Evolutionary conservation across 2,113 vertebrate genomes (phyloP), one percentile per base, ranked within the genome.

Genomic region (Naja naja): DNA sequence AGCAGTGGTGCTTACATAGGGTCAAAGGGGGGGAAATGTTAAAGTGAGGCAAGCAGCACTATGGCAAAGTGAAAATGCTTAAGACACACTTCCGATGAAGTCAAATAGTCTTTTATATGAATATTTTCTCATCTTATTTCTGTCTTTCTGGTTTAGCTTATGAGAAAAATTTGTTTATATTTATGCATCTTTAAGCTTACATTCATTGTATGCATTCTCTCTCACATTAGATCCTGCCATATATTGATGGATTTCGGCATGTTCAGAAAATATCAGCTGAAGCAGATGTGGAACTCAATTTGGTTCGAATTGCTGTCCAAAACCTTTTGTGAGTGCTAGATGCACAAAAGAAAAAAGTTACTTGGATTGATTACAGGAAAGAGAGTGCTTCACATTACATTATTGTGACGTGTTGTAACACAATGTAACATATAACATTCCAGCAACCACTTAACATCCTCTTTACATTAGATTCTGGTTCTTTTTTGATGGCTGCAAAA

Each of bases 251-350:
- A 30, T 99, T 99, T 95, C 98, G 99, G 74, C 99, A 99, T 0
- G 98, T 99, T 87, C 99, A 99, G 95, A 99, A 99, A 96, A 99
- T 99, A 92, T 99, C 99, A 0, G 99, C 99, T 0, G 99, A 99
- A 95, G 99, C 99, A 0, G 99, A 99, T 0, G 99, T 99, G 89
- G 99, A 99, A 96, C 98, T 99, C 94, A 99, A 99, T 96, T 97
- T 99, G 74, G 99, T 99, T 96, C 98, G 99, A 95, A 99, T 99
- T 0, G 99, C 99, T 0, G 98, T 99, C 95, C 99, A 99, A 96
- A 99, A 99, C 96, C 97, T 99, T 53, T 96, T 99, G 99, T 99
- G 95, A 98, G 98, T 97, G 81, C 0, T 25, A n/a, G 39, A 47
- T 55, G 22, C 20, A 30, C 49, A 89, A 86, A 34, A 25, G 34